Conservation (phyloP, 2,888 invertebrate genomes). For the Cerastoderma edule region DNA sequence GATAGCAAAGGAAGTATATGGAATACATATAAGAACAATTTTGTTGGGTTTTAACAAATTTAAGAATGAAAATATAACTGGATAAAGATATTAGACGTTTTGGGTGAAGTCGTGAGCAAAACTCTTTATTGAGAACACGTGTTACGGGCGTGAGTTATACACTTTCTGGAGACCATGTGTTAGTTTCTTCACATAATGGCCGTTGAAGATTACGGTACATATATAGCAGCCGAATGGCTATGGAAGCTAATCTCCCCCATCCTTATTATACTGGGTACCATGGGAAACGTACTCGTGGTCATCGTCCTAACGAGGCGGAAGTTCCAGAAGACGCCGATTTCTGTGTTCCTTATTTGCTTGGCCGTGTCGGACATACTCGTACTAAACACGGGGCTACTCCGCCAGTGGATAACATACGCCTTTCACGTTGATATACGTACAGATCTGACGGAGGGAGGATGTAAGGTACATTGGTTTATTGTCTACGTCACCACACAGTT, state of each 20-base stretch:
- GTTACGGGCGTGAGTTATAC: no score
- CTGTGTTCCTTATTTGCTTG: constrained; percentile 13
- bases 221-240: background rate
- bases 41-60: no score
- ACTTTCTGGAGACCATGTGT: no score
- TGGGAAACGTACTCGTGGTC: constrained; percentile 25
- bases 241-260: constrained; percentile 29
- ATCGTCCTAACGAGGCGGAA: constrained; percentile 12
- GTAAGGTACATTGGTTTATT: constrained; percentile 48
- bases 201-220: background rate
- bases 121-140: no score
- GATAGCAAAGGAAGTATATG: no score
- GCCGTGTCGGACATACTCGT: constrained; percentile 28
- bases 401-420: constrained; percentile 29
- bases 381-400: constrained; percentile 24
- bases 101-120: no score
- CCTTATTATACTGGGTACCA: constrained; percentile 26
- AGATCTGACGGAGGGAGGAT: constrained; percentile 38
- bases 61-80: no score
- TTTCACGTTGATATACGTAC: constrained; percentile 42
- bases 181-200: constrained; percentile 3
- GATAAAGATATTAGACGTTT: no score
- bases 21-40: no score
- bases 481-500: constrained; percentile 50
- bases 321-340: constrained; percentile 9